A percentile compares a stretch with the other conserved stretches of the same genome.
phyloP scores from a whole-genome alignment of 2,797 vertebrate genomes.

The Aphelocoma californica region DNA sequence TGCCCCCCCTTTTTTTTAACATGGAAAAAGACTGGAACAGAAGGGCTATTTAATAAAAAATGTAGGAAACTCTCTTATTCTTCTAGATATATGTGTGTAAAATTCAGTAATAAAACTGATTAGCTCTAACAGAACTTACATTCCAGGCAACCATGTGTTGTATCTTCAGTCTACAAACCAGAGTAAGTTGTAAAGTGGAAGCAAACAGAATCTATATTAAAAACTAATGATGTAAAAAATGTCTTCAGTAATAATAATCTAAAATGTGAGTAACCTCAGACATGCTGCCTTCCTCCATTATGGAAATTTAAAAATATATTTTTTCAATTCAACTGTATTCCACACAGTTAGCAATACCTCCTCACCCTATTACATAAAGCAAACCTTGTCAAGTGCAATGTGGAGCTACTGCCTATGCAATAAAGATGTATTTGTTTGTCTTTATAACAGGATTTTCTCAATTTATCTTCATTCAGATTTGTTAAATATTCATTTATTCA shows the following conservation, averaged over 20 bases:
- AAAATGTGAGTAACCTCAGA: constrained; percentile 50
- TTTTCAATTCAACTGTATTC: constrained; percentile 30
- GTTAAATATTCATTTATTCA: constrained; percentile 66
- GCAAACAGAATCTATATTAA: constrained; percentile 43
- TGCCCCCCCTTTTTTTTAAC: not conserved
- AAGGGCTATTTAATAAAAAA: not conserved
- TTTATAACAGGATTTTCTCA: constrained; percentile 31
- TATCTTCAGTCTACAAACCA: not conserved
- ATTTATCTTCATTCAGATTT: constrained; percentile 66
- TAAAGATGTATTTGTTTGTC: constrained; percentile 64
- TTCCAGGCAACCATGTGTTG: not conserved
- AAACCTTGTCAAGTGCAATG: constrained; percentile 29
- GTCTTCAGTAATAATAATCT: constrained; percentile 53
- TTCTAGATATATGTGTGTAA: not conserved
- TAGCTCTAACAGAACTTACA: not conserved
- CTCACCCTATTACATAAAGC: constrained; percentile 25
- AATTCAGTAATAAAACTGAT: not conserved
- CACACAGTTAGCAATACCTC: constrained; percentile 10
- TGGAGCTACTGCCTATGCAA: not conserved
- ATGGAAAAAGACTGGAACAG: not conserved
- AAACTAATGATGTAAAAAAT: constrained; percentile 67
- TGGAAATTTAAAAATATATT: constrained; percentile 42
- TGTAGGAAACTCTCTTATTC: not conserved
- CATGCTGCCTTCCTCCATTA: constrained; percentile 55
- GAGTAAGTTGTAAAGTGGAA: not conserved